Base-by-base conservation (phyloP, 1,140 invertebrate species). In the Listronotus oregonensis region DNA sequence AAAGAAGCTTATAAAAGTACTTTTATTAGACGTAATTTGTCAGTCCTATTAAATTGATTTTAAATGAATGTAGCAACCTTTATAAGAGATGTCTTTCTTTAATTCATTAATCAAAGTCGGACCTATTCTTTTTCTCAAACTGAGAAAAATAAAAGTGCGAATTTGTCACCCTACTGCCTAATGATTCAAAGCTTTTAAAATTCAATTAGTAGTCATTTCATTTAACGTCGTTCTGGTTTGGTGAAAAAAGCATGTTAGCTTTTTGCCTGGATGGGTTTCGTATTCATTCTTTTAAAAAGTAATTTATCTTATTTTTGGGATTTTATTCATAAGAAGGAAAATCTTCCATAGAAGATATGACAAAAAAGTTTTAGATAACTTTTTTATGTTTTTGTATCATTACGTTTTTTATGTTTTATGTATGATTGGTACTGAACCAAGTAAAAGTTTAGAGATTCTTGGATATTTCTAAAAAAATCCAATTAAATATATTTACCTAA, bases 111-210 rank as follows among this genome's bases (percentile, higher is more conserved):
- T 63, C 60, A 63, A 63, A 63, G 49, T 63, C 60, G 49, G 49
- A 10, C 42, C 31, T n/a, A 15, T 52, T 27, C 50, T 63, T 63
- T 54, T 63, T 63, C 60, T 63, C 5, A 11, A 37, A 52, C 49
- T 52, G 60, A 11, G 60, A 37, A 12, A 34, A 63, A 54, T 54
- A 54, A 63, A 54, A 63, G 39, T 63, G 60, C 60, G 60, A 63
- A 63, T 63, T 63, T 63, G 60, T 63, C 60, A 63, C 60, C 32
- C 21, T 9, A 39, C 34, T 21, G 60, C 37, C 60, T 52, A 63
- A 63, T 63, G 49, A 63, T 63, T 63, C 52, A 55, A 55, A 63
- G 60, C 60, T 63, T 54, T 63, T 63, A 63, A 63, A 63, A 63
- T 63, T 63, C 60, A 63, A 63, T 63, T 63, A 63, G 60, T 44